Base-by-base conservation (phyloP, 2,797 vertebrate species). In the Loriculus beryllinus region DNA sequence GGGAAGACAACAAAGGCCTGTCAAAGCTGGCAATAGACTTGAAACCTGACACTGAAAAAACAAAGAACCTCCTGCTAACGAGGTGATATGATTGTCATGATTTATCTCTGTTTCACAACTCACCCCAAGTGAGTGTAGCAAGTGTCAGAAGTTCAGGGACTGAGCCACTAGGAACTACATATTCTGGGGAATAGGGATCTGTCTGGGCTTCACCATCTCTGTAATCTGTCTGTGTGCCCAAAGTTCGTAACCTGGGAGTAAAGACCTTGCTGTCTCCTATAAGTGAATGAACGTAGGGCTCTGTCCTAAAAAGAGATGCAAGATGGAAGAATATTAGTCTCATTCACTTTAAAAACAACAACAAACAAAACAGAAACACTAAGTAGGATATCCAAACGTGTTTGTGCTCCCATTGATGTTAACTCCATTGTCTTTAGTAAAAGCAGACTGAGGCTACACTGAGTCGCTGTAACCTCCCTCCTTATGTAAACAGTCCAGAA, bases 151-250 rank as follows among this genome's bases (percentile, higher is more conserved):
- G 98, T 92, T 99, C 99, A 28, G 98, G 98, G 51, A 98, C 95
- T 7, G 98, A 98, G 45, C 98, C 98, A 9, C 98, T 96, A 35
- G 64, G 95, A 22, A 98, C 86, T n/a, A 98, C 74, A 48, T 98
- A 99, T 49, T 98, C 98, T 19, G 99, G 98, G 82, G 98, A 98
- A 95, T 98, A 99, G 1, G 99, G 99, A 70, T 99, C 99, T 4
- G 99, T 99, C 95, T 99, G 99, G 14, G 98, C 92, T 96, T 99
- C 99, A 29, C 98, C 98, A 91, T 99, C 99, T 68, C 99, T 98
- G 96, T 98, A 99, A 95, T 99, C 99, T 1, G 99, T 99, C 97
- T 99, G 99, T n/a, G 98, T 98, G 11, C 96, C 98, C 86, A 99
- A 97, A 2, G 98, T 98, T 79, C 56, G 92, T 91, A 98, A 98